Evolutionary conservation across 2,888 invertebrate genomes (phyloP).

Genomic region (Drosophila prostipennis): DNA sequence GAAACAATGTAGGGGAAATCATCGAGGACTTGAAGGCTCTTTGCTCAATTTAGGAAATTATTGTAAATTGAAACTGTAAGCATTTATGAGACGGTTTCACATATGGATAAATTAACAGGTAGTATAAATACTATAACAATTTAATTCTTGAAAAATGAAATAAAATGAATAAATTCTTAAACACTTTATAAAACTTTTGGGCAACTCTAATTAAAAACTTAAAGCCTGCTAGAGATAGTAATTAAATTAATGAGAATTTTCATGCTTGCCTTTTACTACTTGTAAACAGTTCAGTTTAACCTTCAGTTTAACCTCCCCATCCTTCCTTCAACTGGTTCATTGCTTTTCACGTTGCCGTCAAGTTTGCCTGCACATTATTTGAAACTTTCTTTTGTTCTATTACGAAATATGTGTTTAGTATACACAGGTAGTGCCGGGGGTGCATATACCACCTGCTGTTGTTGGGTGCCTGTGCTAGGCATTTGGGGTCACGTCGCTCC

Average conservation of each 20-base stretch:
- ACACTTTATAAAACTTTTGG: too few relatives aligned
- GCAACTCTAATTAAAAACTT: too few relatives aligned
- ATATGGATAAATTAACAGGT: too few relatives aligned
- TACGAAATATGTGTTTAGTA: conserved; percentile 21
- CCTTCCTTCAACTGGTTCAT: conserved; percentile 37
- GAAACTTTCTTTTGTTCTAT: conserved; percentile 40
- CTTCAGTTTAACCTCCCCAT: conserved; percentile 7
- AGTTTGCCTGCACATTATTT: conserved; percentile 22
- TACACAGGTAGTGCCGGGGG: conserved; percentile 1
- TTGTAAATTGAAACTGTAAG: neutral
- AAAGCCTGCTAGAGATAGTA: too few relatives aligned
- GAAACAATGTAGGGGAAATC: conserved; percentile 3
- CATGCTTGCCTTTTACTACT: neutral
- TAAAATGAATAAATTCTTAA: too few relatives aligned
- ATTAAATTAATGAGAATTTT: neutral
- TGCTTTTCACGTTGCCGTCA: conserved; percentile 27
- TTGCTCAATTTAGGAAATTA: conserved; percentile 5
- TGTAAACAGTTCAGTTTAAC: neutral
- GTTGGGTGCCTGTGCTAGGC: conserved; percentile 18
- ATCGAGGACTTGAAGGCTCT: neutral
- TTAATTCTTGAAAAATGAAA: too few relatives aligned
- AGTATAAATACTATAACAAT: too few relatives aligned
- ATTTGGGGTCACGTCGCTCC: conserved; percentile 52
- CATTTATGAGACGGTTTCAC: neutral
- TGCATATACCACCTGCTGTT: conserved; percentile 46